These are phyloP conservation scores for Drosophila nikananu DNA, from an alignment of 1,140 invertebrate species.

Conservation along the genomic window DNA sequence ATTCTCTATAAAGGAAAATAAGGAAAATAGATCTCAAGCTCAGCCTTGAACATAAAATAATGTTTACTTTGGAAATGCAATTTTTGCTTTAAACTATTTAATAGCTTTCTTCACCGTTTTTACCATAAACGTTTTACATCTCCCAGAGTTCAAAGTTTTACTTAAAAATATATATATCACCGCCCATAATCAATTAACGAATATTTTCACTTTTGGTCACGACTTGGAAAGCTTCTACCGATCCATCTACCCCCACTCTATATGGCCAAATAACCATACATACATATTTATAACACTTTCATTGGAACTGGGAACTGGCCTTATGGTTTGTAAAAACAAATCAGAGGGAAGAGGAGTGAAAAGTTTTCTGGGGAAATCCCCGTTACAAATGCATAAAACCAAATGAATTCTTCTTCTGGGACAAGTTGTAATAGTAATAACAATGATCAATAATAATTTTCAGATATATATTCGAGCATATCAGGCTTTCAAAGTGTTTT, in stretches of 20 bases:
- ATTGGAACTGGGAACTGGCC: conserved; percentile 24
- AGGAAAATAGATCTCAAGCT: background rate
- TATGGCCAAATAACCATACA: conserved; percentile 26
- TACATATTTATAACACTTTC: conserved; percentile 77
- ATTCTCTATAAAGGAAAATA: background rate
- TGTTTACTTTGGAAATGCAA: background rate
- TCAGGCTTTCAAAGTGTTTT: conserved; percentile 13
- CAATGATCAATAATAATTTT: conserved; percentile 41
- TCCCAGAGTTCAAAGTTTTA: conserved; percentile 7
- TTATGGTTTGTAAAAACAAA: conserved; percentile 46
- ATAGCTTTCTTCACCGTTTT: background rate
- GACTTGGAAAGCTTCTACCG: conserved; percentile 49
- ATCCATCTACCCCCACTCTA: conserved; percentile 16
- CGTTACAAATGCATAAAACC: conserved; percentile 68
- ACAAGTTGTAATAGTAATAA: conserved; percentile 58
- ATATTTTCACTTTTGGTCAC: conserved; percentile 70
- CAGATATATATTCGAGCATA: conserved; percentile 9
- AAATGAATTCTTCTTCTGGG: conserved; percentile 33
- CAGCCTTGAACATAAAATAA: background rate
- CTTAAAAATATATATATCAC: background rate
- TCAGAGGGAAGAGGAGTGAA: conserved; percentile 1
- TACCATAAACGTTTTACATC: background rate
- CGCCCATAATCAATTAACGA: conserved; percentile 41
- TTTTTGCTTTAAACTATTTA: background rate
- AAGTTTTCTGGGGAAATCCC: conserved; percentile 27